Percentiles rank a stretch among this genome's conserved stretches.
Conservation (phyloP, 2,888 invertebrate species). For the Megamerina dolium region DNA sequence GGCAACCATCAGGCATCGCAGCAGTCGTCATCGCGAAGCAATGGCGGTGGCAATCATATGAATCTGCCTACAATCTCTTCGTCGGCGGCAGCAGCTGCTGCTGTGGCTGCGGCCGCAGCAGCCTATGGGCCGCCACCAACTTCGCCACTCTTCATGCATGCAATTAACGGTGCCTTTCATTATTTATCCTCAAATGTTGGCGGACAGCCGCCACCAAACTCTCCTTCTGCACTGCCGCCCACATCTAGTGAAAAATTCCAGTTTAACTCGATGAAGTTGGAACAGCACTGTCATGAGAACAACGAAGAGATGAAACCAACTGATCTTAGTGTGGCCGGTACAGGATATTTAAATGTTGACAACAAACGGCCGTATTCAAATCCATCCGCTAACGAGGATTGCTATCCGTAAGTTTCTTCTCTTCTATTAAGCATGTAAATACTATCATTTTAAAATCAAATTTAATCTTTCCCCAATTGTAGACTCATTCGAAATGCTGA, state of each 20-base stretch:
- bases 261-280: conserved; percentile 43
- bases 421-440: not conserved
- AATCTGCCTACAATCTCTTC: conserved; percentile 35
- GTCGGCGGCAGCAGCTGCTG: conserved; percentile 41
- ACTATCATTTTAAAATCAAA: not conserved
- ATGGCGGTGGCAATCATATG: conserved; percentile 31
- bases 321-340: conserved; percentile 55
- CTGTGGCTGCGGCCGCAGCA: conserved; percentile 38
- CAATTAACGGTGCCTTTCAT: conserved; percentile 47
- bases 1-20: conserved; percentile 18
- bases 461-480: not conserved
- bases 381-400: conserved; percentile 36
- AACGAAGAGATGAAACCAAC: conserved; percentile 62
- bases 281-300: conserved; percentile 41
- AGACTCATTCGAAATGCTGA: conserved; percentile 50
- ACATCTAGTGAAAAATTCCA: conserved; percentile 44
- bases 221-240: conserved; percentile 35
- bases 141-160: conserved; percentile 48
- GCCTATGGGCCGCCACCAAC: conserved; percentile 47
- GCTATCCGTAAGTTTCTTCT: conserved; percentile 46
- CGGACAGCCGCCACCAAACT: conserved; percentile 40
- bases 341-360: conserved; percentile 17
- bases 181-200: conserved; percentile 42
- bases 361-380: conserved; percentile 31
- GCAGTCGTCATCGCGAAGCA: conserved; percentile 20